A percentile compares a stretch with the other conserved stretches of the same genome.
phyloP scores from a whole-genome alignment of 2,888 invertebrate genomes.

The Ornithoptera priamus region DNA sequence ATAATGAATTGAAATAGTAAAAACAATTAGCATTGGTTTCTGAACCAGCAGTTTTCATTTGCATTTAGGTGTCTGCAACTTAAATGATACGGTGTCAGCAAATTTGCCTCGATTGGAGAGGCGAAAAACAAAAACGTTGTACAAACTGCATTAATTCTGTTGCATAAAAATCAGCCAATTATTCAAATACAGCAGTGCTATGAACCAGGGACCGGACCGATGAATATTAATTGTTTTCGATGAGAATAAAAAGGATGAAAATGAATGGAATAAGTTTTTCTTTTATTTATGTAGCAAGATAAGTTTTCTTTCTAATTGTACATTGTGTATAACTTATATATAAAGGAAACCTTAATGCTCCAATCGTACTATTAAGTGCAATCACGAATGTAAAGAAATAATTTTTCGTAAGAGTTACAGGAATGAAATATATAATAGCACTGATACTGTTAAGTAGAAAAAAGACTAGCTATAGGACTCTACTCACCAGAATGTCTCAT shows the following conservation, averaged over 20 bases:
- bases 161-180: slow-evolving; percentile 80
- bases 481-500: too few relatives aligned
- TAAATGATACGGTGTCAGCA: slow-evolving; percentile 36
- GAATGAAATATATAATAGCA: too few relatives aligned
- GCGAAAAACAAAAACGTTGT: slow-evolving; percentile 59
- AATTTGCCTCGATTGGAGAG: slow-evolving; percentile 46
- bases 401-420: too few relatives aligned
- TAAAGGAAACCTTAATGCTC: too few relatives aligned
- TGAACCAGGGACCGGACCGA: slow-evolving; percentile 69
- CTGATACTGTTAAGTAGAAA: too few relatives aligned
- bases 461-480: too few relatives aligned
- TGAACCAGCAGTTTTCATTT: slow-evolving; percentile 24
- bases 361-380: too few relatives aligned
- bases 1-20: slow-evolving; percentile 20
- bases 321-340: background rate
- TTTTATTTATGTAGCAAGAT: slow-evolving; percentile 7
- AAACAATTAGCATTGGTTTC: slow-evolving; percentile 29
- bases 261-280: slow-evolving; percentile 14
- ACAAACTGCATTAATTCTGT: slow-evolving; percentile 76
- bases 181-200: slow-evolving; percentile 69
- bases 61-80: slow-evolving; percentile 29
- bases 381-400: too few relatives aligned
- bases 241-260: slow-evolving; percentile 43
- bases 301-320: background rate
- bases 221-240: slow-evolving; percentile 75